phyloP scores from a whole-genome alignment of 2,113 vertebrate species.

The Procavia capensis region DNA sequence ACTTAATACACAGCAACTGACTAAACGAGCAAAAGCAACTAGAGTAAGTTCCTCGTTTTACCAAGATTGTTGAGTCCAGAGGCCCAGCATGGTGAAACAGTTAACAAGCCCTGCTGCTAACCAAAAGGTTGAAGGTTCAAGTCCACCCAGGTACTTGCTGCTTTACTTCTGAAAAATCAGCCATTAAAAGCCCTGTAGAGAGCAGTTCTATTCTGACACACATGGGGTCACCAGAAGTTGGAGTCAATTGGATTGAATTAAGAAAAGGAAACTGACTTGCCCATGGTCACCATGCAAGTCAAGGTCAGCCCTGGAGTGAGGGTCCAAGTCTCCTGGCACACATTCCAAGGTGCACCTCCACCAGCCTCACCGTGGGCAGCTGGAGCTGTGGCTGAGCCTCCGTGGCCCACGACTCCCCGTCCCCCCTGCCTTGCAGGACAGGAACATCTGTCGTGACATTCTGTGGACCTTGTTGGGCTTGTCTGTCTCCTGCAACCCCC shows the following conservation, averaged over 20 bases:
- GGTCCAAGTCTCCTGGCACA: background rate
- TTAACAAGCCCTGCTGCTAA: background rate
- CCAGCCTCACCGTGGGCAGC: background rate
- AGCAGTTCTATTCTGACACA: background rate
- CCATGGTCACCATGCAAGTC: background rate
- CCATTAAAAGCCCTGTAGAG: background rate
- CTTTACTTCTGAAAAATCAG: background rate
- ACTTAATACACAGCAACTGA: background rate
- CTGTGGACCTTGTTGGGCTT: background rate
- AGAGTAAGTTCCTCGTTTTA: background rate
- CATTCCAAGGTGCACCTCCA: background rate
- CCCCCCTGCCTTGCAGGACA: fast-evolving
- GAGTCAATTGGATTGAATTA: background rate
- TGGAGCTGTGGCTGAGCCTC: background rate
- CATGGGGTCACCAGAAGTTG: background rate
- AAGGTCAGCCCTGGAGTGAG: background rate
- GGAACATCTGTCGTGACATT: background rate
- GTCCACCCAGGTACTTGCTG: background rate
- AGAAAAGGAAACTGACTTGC: background rate
- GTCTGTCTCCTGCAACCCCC: background rate
- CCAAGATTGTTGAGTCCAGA: background rate
- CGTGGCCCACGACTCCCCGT: no score
- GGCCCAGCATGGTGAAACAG: background rate
- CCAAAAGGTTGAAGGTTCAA: background rate
- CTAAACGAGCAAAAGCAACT: no score